Evolutionary conservation across 1,140 invertebrate species (phyloP), one percentile per base, ranked within the genome.

Genomic region (Acyrthosiphon pisum): DNA sequence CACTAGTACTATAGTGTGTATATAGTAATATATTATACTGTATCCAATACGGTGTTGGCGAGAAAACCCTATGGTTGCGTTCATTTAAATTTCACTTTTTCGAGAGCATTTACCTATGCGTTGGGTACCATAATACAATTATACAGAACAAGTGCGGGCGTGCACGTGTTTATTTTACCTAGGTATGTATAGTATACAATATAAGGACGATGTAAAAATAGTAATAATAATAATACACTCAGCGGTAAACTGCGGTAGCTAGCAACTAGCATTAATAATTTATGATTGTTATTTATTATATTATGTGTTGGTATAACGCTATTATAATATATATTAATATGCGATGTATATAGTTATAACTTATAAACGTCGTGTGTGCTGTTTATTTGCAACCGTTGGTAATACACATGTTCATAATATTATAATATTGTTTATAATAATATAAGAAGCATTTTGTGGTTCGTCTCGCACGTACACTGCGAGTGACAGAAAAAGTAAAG

Each of bases 381-480:
- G 30, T n/a, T 11, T 76, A 76, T 76, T 76, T 35, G 30, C n/a
- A 76, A 76, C 60, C n/a, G 14, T 76, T 76, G n/a, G 14, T 18
- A n/a, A 76, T n/a, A 68, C 30, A 68, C 30, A 11, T 87, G 83
- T 30, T 26, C 41, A n/a, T 46, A 86, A 35, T 86, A 41, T 41
- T 88, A 46, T 87, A 88, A 87, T n/a, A 44, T n/a, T 50, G 60
- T 84, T 41, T 41, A 41, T 84, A 84, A 26, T 84, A 83, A 41
- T 83, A 83, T 83, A 41, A n/a, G 60, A 76, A 76, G n/a, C 30
- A 84, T 91, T 46, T 83, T 48, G 90, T 26, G 20, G 90, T 91
- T 91, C 68, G 90, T 91, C n/a, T 83, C 90, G 90, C 90, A 91
- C 90, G 90, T 91, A 81, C 53, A 35, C 23, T 48, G 11, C 8